A percentile compares a stretch with the other conserved stretches of the same genome.
Evolutionary conservation across 2,797 vertebrate species (phyloP).

Genomic region (Psittacula echo): DNA sequence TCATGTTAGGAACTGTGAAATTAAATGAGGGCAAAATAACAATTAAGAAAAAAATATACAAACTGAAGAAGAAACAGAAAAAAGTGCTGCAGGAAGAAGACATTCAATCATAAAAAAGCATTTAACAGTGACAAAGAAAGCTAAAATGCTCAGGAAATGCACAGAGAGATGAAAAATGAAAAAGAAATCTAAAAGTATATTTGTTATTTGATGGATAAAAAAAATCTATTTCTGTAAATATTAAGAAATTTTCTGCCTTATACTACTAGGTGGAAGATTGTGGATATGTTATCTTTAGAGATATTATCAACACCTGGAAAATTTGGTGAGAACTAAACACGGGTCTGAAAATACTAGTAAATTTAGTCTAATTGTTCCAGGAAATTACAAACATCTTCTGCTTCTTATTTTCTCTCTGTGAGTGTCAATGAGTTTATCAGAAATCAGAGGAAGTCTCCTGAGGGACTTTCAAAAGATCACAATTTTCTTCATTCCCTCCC

Average conservation of each 20-base stretch:
- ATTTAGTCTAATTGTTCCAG: not conserved
- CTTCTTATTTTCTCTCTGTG: not conserved
- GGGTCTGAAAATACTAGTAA: not conserved
- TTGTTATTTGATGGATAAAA: not conserved
- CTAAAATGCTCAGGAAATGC: not conserved
- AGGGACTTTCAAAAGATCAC: not conserved
- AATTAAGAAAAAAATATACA: not conserved
- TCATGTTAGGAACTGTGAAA: not conserved
- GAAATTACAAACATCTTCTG: not conserved
- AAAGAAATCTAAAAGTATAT: not conserved
- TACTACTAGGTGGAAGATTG: not conserved
- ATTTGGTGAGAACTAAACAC: rapidly evolving
- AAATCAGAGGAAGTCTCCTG: not conserved
- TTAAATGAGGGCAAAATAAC: not conserved
- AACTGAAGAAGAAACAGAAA: not conserved
- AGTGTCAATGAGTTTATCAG: not conserved
- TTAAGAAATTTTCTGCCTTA: not conserved
- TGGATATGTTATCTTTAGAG: rapidly evolving
- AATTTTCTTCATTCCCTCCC: not conserved
- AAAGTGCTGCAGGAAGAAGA: not conserved
- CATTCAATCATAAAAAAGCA: not conserved
- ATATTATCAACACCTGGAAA: not conserved
- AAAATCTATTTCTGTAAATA: not conserved
- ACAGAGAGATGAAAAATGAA: not conserved
- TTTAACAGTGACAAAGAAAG: not conserved